Evolutionary conservation across 2,113 vertebrate species (phyloP), one percentile per base, ranked within the genome.

Genomic region (Crypturellus undulatus): DNA sequence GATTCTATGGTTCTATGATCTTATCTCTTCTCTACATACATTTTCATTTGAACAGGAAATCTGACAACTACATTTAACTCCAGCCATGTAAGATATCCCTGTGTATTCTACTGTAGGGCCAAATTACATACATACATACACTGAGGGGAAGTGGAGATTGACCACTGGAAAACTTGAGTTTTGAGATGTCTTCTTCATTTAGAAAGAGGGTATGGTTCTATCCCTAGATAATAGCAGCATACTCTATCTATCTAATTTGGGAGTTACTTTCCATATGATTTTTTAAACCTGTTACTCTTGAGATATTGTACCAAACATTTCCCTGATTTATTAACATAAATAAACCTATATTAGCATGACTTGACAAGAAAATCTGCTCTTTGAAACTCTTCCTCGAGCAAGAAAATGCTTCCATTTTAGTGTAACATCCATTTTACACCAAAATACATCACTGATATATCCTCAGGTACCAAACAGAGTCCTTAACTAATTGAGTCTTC

Each of bases 191-290:
- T 80, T 80, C 30, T 54, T 18, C 20, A 45, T n/a, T 56, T 84
- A 24, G 6, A 5, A 78, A 65, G 54, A 67, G 12, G 5, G 24
- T 78, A 17, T 51, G 36, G 45, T 36, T 70, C 1, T 3, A 36
- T 32, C 28, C 21, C 15, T 40, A 21, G 24, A 15, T 34, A 5
- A 63, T 4, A 9, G 22, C 10, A 91, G 45, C 21, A 22, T 11
- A 68, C 0, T 0, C 4, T 36, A 0, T 59, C 65, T 81, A 1
- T 60, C 67, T 82, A 2, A 3, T 47, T 34, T 70, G 7, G 38
- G 12, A 22, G 2, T 32, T 75, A 86, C 42, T 84, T 86, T 60
- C 21, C 4, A 3, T 3, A 0, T 38, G 32, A 16, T 67, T 14
- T 71, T 75, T 78, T 79, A 38, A 32, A 10, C 22, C 13, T 52